A percentile compares a stretch with the other conserved stretches of the same genome.
These are phyloP conservation scores for Liparis tanakae DNA, from an alignment of 2,797 vertebrate genomes.

Conservation along the genomic window DNA sequence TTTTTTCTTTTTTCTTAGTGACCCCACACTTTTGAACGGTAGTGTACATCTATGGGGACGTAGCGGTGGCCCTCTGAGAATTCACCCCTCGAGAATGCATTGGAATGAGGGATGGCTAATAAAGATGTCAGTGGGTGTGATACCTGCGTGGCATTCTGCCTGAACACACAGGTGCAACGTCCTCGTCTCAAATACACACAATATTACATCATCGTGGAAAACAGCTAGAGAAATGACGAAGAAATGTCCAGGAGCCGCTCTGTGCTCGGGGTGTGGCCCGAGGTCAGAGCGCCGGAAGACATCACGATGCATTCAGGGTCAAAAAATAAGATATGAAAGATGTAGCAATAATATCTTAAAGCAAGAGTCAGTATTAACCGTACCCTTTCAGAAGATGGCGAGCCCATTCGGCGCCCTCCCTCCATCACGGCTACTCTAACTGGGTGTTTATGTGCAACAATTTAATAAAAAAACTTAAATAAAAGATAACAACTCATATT, in stretches of 20 bases:
- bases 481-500: constrained; percentile 80
- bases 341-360: background rate
- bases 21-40: too few species aligned
- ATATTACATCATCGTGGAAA: constrained; percentile 28
- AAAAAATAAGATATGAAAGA: constrained; percentile 7
- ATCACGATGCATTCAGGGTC: constrained; percentile 27
- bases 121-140: constrained; percentile 77
- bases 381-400: constrained; percentile 39
- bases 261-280: background rate
- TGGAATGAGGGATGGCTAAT: constrained; percentile 79
- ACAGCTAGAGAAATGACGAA: constrained; percentile 7
- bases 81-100: constrained; percentile 70
- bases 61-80: constrained; percentile 45
- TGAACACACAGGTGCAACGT: constrained; percentile 35
- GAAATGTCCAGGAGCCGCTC: constrained; percentile 15
- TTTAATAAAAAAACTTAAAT: constrained; percentile 76
- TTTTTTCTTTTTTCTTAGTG: too few species aligned
- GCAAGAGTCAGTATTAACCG: constrained; percentile 38
- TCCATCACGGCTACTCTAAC: constrained; percentile 79
- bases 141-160: constrained; percentile 47
- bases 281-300: constrained; percentile 24
- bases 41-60: too few species aligned
- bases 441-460: constrained; percentile 80
- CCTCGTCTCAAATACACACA: constrained; percentile 41
- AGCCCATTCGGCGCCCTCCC: constrained; percentile 63